Base-by-base conservation (phyloP, 2,888 invertebrate species). In the Bugulina stolonifera region DNA sequence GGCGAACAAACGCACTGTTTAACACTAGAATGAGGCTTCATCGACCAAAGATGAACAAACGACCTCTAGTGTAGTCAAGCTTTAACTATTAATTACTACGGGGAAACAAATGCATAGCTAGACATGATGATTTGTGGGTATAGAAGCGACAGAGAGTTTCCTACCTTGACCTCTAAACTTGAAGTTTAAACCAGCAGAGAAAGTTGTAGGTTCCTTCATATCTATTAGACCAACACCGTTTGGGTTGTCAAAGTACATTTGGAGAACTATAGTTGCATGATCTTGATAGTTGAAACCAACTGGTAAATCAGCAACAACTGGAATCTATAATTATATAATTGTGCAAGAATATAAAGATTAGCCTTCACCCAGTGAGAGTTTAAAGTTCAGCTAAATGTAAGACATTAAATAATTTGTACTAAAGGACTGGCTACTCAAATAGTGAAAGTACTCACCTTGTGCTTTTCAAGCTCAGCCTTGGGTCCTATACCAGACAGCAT, bases 361-460 rank as follows among this genome's bases (percentile, higher is more conserved):
- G n/a, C n/a, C n/a, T n/a, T n/a, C 43, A 43, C 18, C 18, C 18
- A 18, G 43, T 43, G 43, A 43, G 10, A 43, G 10, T 10, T 5
- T 43, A 43, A 5, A 43, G 43, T 43, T 18, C 18, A 43, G 18
- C 43, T 43, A 43, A 43, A 18, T 43, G 5, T 43, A 10, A 10
- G 18, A 18, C 43, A 43, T 10, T 18, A 43, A 18, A 10, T 5
- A 10, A 18, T 43, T 10, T 5, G 18, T 18, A 5, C 43, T 43
- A 43, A 10, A 43, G 43, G 18, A 18, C 5, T 43, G 43, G 18
- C 43, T 10, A 43, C 43, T 43, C 43, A 5, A 43, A 5, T 43
- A 43, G 10, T 43, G 18, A 43, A 52, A 22, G 88, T 0, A 93
- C 93, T 73, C 76, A 82, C 83, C 73, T 79, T 79, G 14, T 82